Evolutionary conservation across 2,113 vertebrate species (phyloP).

Genomic region (Coreoperca whiteheadi): DNA sequence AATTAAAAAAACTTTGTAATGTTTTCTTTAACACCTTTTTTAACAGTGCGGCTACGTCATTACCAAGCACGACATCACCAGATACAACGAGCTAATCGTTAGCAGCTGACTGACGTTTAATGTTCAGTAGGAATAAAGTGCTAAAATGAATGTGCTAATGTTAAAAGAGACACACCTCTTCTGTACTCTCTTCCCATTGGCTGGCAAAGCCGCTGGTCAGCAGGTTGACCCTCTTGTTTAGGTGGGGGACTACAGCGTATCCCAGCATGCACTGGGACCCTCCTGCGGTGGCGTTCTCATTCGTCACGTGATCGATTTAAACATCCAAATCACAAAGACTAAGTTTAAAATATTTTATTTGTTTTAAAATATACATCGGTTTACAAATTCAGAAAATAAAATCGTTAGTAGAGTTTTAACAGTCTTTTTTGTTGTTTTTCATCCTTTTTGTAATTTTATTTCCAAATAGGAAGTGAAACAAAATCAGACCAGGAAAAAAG

Average conservation of each 20-base stretch:
- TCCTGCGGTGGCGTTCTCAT: neutral
- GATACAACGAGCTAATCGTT: too few species aligned
- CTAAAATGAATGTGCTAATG: too few species aligned
- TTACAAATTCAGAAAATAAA: conserved; percentile 93
- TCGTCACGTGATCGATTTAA: too few species aligned
- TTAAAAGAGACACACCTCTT: too few species aligned
- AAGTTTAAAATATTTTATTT: conserved; percentile 96
- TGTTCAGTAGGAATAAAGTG: too few species aligned
- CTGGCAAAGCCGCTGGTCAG: too few species aligned
- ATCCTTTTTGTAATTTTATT: conserved; percentile 80
- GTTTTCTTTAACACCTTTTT: too few species aligned
- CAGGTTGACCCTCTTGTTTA: neutral
- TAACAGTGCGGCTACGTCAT: too few species aligned
- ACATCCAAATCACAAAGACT: neutral
- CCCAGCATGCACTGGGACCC: conserved; percentile 13
- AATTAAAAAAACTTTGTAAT: too few species aligned
- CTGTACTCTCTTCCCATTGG: neutral
- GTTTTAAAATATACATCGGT: conserved; percentile 96
- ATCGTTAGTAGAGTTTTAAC: conserved; percentile 88
- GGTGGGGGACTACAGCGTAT: neutral
- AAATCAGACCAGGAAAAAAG: conserved; percentile 17
- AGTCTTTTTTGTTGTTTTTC: conserved; percentile 82
- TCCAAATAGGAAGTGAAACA: conserved; percentile 62
- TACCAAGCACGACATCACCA: too few species aligned
- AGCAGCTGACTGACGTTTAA: too few species aligned